Conservation (phyloP, 2,797 vertebrate species). For the Loriculus beryllinus region DNA sequence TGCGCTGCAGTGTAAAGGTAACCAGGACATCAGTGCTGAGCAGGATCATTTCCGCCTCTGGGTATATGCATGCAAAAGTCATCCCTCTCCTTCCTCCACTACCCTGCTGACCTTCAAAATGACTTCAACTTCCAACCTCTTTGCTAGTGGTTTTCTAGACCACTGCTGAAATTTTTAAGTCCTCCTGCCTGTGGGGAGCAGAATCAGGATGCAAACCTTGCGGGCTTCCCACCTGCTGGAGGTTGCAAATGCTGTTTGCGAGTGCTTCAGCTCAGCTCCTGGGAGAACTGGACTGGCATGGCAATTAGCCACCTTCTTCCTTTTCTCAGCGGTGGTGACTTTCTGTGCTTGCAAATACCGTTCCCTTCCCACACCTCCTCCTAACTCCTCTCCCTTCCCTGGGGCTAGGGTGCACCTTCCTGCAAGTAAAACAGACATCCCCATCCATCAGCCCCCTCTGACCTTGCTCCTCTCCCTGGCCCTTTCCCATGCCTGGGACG, state of each 20-base stretch:
- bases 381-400: neutral
- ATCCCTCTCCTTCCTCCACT: neutral
- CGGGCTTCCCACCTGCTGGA: neutral
- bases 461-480: neutral
- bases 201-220: neutral
- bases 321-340: neutral
- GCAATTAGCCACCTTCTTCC: constrained; percentile 21
- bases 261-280: neutral
- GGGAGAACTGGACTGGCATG: constrained; percentile 34
- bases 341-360: constrained; percentile 23
- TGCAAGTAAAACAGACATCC: neutral
- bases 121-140: neutral
- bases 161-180: neutral
- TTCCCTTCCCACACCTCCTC: constrained; percentile 50
- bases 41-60: neutral
- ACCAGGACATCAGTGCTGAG: neutral
- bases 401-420: constrained; percentile 7
- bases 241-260: neutral
- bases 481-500: neutral
- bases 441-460: neutral
- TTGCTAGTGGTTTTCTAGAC: neutral
- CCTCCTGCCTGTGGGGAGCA: neutral
- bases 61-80: neutral
- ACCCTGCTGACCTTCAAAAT: neutral
- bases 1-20: neutral